phyloP scores from a whole-genome alignment of 2,888 invertebrate genomes.

The Tyria jacobaeae region DNA sequence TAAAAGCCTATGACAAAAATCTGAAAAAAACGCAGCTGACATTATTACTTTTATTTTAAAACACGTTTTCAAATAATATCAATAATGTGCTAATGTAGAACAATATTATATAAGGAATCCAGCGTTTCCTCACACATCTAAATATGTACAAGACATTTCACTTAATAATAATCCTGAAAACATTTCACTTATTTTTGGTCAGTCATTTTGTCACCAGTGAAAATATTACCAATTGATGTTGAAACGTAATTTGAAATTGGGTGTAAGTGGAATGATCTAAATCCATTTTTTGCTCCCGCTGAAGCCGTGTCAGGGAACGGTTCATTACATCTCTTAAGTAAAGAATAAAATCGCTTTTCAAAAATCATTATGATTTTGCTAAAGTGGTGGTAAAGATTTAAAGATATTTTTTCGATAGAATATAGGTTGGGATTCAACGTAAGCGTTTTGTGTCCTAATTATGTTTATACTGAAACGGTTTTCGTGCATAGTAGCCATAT shows the following conservation, averaged over 20 bases:
- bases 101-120: too few relatives aligned
- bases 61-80: too few relatives aligned
- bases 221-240: background rate
- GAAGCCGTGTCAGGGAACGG: conserved; percentile 20
- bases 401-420: conserved; percentile 27
- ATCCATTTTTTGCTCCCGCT: conserved; percentile 10
- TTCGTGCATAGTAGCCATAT: too few relatives aligned
- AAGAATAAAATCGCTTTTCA: conserved; percentile 40
- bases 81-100: too few relatives aligned
- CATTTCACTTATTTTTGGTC: too few relatives aligned
- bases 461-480: too few relatives aligned
- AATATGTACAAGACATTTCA: too few relatives aligned
- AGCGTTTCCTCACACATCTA: too few relatives aligned
- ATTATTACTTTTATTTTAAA: too few relatives aligned
- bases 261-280: conserved; percentile 5
- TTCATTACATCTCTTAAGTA: conserved; percentile 38
- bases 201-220: background rate
- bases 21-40: too few relatives aligned
- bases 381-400: conserved; percentile 30
- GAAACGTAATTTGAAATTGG: conserved; percentile 3
- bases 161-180: too few relatives aligned
- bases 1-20: too few relatives aligned
- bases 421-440: conserved; percentile 14
- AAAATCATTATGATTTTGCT: conserved; percentile 35
- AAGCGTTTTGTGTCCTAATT: background rate